phyloP scores from a whole-genome alignment of 2,797 vertebrate genomes.

The Sylvilagus floridanus region DNA sequence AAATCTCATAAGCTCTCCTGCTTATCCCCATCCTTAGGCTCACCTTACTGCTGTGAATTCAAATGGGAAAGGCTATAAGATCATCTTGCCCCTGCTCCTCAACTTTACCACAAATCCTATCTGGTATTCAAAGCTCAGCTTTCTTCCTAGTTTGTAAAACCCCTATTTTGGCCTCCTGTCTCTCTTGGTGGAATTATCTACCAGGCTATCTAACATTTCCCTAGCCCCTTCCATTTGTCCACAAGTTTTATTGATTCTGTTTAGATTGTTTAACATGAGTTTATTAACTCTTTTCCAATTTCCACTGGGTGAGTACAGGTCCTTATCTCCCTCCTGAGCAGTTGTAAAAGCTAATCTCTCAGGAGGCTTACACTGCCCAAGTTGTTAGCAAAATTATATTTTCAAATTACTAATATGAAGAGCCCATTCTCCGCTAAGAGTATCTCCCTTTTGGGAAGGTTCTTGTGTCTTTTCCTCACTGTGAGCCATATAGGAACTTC shows the following conservation, averaged over 20 bases:
- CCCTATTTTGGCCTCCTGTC: neutral
- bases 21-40: neutral
- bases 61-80: neutral
- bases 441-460: neutral
- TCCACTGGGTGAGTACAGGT: neutral
- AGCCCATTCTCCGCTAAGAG: constrained; percentile 28
- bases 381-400: constrained; percentile 31
- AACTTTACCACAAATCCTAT: neutral
- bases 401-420: constrained; percentile 52
- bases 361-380: neutral
- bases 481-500: constrained; percentile 73
- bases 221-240: constrained; percentile 18
- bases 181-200: constrained; percentile 49
- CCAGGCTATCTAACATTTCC: neutral
- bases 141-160: constrained; percentile 22
- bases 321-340: neutral
- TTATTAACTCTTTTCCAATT: constrained; percentile 43
- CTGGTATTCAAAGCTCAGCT: neutral
- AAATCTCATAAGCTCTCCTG: neutral
- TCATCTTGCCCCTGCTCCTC: neutral
- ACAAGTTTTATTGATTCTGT: constrained; percentile 13
- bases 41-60: neutral
- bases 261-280: neutral
- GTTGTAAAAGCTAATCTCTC: constrained; percentile 46
- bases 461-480: constrained; percentile 53